phyloP scores from a whole-genome alignment of 2,113 vertebrate species.

The Coturnix japonica region DNA sequence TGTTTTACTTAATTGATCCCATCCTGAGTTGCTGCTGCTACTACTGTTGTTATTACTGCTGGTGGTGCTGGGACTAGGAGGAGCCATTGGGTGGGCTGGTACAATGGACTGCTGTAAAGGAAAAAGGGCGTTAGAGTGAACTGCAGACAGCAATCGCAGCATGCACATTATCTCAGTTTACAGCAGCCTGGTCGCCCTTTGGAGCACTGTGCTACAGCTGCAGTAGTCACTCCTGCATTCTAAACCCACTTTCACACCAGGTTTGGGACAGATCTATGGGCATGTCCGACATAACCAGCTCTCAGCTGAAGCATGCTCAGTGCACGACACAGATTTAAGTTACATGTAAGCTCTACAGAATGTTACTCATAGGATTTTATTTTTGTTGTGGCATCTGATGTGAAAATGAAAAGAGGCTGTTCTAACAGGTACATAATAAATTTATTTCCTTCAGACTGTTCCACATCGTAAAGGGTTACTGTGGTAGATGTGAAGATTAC shows the following conservation, averaged over 20 bases:
- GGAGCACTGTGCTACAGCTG: not conserved
- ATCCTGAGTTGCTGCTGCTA: constrained; percentile 93
- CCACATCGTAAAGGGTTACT: not conserved
- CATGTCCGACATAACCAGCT: not conserved
- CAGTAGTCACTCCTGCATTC: not conserved
- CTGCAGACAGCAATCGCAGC: not conserved
- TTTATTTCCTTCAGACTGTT: not conserved
- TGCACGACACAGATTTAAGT: not conserved
- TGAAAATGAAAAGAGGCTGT: not conserved
- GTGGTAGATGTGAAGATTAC: not conserved
- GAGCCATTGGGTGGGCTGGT: constrained; percentile 94
- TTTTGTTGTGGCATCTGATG: not conserved
- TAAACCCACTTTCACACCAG: not conserved
- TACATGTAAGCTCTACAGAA: not conserved
- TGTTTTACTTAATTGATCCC: constrained; percentile 99
- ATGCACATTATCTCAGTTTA: not conserved
- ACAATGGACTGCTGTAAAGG: constrained; percentile 87
- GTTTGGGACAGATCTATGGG: not conserved
- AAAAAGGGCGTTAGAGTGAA: constrained; percentile 25
- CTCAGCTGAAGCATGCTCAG: not conserved
- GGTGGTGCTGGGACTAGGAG: constrained; percentile 96
- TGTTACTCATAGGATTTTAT: not conserved
- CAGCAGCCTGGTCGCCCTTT: not conserved
- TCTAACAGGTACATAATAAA: not conserved
- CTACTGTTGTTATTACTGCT: constrained; percentile 96